Evolutionary conservation across 2,888 invertebrate genomes (phyloP), one percentile per base, ranked within the genome.

Genomic region (Acanthosepion pharaonis): DNA sequence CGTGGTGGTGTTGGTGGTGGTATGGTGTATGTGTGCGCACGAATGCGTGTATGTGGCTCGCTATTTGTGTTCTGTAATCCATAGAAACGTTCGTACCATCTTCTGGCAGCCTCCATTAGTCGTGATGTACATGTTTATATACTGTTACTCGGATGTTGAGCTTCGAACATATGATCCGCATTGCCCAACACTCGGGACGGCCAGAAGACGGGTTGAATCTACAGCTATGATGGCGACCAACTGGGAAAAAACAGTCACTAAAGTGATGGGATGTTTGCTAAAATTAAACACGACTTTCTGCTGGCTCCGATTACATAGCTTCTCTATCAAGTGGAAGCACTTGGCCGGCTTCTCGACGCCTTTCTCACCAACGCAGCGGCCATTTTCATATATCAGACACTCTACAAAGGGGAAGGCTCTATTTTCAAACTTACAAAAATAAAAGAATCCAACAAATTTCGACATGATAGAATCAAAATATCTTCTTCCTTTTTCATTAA

Each of bases 171-270:
- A 78, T 78, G 78, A 78, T 78, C 78, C 78, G 78, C 78, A 78
- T 78, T 78, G 78, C 78, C 78, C 78, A 78, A 78, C 78, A 78
- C 78, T 78, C 78, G n/a, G 33, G n/a, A 78, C 78, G 78, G 78
- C 78, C 78, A 78, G 78, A 78, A 78, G n/a, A n/a, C n/a, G 78
- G 18, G 11, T 33, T 78, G 78, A 78, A 78, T 78, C n/a, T 78
- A 78, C n/a, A 78, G 78, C 78, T n/a, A n/a, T 78, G 78, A 78
- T 78, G 78, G 78, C 78, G 78, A 78, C 78, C 78, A 78, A 78
- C 78, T 78, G 78, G 78, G 78, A 33, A 78, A 42, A 33, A 78
- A 78, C 78, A n/a, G 78, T 78, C 78, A n/a, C 78, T n/a, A 78
- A 78, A 78, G 78, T 78, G 78, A 78, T 78, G 78, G 78, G 78